Evolutionary conservation across 2,888 invertebrate species (phyloP), one percentile per base, ranked within the genome.

Genomic region (Drosophila antonietae): DNA sequence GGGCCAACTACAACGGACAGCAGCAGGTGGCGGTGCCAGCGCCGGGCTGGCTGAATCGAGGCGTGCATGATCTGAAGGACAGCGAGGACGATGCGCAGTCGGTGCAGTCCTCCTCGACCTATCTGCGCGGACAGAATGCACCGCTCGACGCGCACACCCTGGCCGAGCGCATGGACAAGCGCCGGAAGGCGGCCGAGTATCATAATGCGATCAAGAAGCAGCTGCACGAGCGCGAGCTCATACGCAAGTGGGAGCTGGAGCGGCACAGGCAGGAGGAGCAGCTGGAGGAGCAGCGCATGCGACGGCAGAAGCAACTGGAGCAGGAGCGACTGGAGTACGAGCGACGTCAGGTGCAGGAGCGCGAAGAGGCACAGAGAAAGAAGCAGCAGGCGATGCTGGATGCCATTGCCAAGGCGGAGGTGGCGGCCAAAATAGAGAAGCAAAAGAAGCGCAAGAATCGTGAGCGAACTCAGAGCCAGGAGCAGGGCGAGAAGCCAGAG

Each of bases 121-220:
- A 95, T 92, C 93, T 97, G 52, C 94, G 97, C 77, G 98, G 98
- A 10, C 98, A 98, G 93, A 97, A 97, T 92, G 95, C 96, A 18
- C 96, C 96, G 0, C 91, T 97, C 64, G 97, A 98, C 91, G 96
- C 96, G 2, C 95, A 95, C 78, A 95, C 96, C 61, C 93, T 96
- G 81, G 96, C 96, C 10, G 97, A 98, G 92, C 94, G 97, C 78
- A 97, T 97, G 93, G 94, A 95, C 68, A 96, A 95, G 92, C 94
- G 97, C 33, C 95, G 97, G 74, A 96, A 96, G 92, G 97, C 97
- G 0, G 92, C 97, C 72, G 97, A 97, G 91, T 95, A 97, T 80
- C 98, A 98, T 92, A 95, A 96, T 71, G 97, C 96, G 15, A 97
- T 98, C 83, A 94, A 96, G 81, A 95, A 95, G 90, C 97, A 98